Conservation (phyloP, 2,113 vertebrate genomes). For the Marmota flaviventris region DNA sequence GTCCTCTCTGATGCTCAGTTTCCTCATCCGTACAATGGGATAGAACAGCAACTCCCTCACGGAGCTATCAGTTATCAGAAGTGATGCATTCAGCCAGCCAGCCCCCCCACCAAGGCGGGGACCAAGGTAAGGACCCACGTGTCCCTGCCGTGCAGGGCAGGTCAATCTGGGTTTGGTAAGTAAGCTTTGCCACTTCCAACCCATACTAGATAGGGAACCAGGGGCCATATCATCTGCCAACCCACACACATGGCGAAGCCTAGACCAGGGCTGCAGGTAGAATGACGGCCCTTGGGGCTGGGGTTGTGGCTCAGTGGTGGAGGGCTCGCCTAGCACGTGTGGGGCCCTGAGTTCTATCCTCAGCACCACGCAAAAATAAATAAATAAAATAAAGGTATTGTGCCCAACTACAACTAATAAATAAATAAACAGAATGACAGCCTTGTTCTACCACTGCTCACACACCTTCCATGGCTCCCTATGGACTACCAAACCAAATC, state of each 20-base stretch:
- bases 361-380: too few relatives aligned
- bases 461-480: not conserved
- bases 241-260: not conserved
- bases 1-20: not conserved
- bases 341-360: too few relatives aligned
- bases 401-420: too few relatives aligned
- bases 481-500: not conserved
- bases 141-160: not conserved
- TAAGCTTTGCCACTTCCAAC: not conserved
- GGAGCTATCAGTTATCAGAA: too few relatives aligned
- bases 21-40: not conserved
- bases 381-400: too few relatives aligned
- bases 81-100: not conserved
- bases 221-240: not conserved
- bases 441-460: not conserved
- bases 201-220: not conserved
- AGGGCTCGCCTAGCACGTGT: too few relatives aligned
- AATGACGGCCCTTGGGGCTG: too few relatives aligned
- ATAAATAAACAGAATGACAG: too few relatives aligned
- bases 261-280: not conserved
- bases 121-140: not conserved
- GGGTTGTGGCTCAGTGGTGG: too few relatives aligned
- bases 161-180: accelerated
- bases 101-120: not conserved
- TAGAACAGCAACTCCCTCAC: not conserved